These are phyloP conservation scores for Beris chalybata DNA, from an alignment of 2,888 invertebrate species.

Conservation along the genomic window DNA sequence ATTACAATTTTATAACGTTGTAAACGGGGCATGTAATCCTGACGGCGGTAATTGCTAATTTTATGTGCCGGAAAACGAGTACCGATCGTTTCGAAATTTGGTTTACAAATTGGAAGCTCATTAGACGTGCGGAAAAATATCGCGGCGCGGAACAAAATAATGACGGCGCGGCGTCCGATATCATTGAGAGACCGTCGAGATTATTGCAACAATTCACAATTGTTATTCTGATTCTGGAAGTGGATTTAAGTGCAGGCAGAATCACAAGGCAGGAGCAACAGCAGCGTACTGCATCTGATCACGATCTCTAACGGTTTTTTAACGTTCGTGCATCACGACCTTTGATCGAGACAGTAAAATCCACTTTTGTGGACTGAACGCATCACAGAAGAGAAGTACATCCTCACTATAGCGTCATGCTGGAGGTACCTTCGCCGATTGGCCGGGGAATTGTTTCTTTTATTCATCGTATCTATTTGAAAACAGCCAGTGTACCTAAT, in stretches of 20 bases:
- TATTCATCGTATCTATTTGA: neutral
- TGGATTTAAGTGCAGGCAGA: constrained; percentile 18
- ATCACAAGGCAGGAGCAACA: constrained; percentile 3
- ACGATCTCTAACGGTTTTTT: constrained; percentile 28
- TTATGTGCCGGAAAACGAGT: neutral
- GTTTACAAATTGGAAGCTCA: constrained; percentile 29
- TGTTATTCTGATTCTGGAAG: constrained; percentile 26
- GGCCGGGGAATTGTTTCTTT: no score
- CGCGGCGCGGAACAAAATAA: no score
- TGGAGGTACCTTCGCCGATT: no score
- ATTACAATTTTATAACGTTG: neutral
- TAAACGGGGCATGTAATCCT: constrained; percentile 1
- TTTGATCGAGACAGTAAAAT: constrained; percentile 31
- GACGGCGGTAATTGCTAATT: neutral
- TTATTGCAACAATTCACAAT: constrained; percentile 28
- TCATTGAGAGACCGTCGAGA: constrained; percentile 3
- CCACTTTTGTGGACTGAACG: constrained; percentile 16
- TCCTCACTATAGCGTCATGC: no score
- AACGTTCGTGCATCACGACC: constrained; percentile 32
- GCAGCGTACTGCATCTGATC: constrained; percentile 9
- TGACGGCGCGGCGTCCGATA: neutral
- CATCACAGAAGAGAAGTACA: neutral
- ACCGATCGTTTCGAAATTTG: constrained; percentile 17
- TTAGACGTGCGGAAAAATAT: constrained; percentile 13
- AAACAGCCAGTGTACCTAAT: constrained; percentile 25